phyloP scores from a whole-genome alignment of 2,797 vertebrate species.

The Clamator glandarius region DNA sequence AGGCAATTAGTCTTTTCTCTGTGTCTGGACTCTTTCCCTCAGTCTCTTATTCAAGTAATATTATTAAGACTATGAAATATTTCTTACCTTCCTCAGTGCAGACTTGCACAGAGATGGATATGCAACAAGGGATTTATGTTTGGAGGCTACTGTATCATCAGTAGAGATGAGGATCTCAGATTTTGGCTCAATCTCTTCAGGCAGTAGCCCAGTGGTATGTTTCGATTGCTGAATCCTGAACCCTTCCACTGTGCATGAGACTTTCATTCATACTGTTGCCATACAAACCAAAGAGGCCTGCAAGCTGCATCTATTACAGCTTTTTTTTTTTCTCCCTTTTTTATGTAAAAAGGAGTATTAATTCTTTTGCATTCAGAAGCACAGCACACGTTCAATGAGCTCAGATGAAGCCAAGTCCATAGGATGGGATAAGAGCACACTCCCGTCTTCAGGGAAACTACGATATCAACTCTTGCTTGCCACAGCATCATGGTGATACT shows the following conservation, averaged over 20 bases:
- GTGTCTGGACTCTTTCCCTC: background rate
- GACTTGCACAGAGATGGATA: background rate
- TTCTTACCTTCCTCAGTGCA: background rate
- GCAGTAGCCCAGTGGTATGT: background rate
- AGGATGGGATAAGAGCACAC: background rate
- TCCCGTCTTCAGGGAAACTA: background rate
- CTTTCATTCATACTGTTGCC: background rate
- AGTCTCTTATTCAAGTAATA: background rate
- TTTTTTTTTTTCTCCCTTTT: background rate
- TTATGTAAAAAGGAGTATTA: background rate
- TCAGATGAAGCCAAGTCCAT: background rate
- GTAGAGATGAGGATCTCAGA: background rate
- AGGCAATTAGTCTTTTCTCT: background rate
- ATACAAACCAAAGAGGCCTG: background rate
- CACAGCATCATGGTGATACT: background rate
- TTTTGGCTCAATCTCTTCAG: background rate
- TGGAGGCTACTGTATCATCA: background rate
- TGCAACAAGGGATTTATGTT: background rate
- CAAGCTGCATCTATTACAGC: fast-evolving
- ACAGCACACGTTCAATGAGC: background rate
- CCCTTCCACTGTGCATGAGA: background rate
- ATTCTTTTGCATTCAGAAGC: background rate
- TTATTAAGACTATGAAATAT: background rate
- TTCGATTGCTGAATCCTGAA: background rate
- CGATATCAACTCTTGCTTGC: fast-evolving